A percentile compares a stretch with the other conserved stretches of the same genome.
Evolutionary conservation across 2,888 invertebrate species (phyloP).

Genomic region (Drosophila incognita): DNA sequence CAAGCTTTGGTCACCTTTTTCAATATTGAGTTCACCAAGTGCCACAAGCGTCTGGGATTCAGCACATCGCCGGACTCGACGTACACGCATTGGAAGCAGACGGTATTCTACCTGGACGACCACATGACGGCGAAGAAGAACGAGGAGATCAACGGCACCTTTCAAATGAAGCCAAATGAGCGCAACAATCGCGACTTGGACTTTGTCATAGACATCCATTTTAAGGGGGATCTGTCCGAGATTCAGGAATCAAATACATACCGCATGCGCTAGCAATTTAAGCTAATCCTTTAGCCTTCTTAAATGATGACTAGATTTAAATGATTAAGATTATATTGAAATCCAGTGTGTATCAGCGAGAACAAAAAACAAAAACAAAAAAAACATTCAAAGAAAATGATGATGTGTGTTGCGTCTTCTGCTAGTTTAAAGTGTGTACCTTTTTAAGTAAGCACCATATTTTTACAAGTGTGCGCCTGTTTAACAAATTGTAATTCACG

Average conservation of each 20-base stretch:
- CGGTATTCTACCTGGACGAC: slow-evolving; percentile 98
- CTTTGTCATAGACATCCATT: slow-evolving; percentile 96
- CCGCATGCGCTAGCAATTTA: slow-evolving; percentile 90
- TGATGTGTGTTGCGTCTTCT: slow-evolving; percentile 71
- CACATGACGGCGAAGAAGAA: slow-evolving; percentile 97
- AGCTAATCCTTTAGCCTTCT: slow-evolving; percentile 41
- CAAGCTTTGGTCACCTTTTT: slow-evolving; percentile 99
- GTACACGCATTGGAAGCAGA: slow-evolving; percentile 99
- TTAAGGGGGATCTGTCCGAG: slow-evolving; percentile 95
- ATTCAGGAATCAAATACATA: slow-evolving; percentile 94
- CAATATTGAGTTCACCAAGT: slow-evolving; percentile 99
- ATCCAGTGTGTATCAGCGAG: slow-evolving; percentile 71
- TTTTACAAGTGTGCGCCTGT: slow-evolving; percentile 70
- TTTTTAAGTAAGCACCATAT: slow-evolving; percentile 68
- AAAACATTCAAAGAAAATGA: slow-evolving; percentile 8
- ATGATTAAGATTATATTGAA: slow-evolving; percentile 56
- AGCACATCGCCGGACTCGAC: slow-evolving; percentile 99
- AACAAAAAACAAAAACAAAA: not conserved
- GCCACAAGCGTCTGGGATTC: slow-evolving; percentile 99
- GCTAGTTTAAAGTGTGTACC: slow-evolving; percentile 76
- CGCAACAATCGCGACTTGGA: slow-evolving; percentile 98
- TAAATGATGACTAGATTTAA: slow-evolving; percentile 61
- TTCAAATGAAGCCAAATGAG: slow-evolving; percentile 97
- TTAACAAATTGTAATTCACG: slow-evolving; percentile 63
- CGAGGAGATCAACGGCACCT: slow-evolving; percentile 96